Evolutionary conservation across 2,113 vertebrate species (phyloP).

Genomic region (Onychostoma macrolepis): DNA sequence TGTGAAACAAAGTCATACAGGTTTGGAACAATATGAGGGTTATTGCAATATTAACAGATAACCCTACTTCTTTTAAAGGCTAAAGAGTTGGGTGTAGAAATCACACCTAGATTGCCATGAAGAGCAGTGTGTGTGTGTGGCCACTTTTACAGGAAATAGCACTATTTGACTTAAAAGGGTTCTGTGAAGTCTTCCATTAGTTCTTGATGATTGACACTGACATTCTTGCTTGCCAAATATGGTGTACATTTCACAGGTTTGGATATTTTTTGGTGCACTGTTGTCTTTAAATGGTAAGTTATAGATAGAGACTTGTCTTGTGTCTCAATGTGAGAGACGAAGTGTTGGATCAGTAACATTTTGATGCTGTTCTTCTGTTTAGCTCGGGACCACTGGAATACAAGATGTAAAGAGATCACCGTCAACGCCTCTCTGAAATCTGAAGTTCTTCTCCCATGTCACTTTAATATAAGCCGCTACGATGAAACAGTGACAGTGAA

Average conservation of each 20-base stretch:
- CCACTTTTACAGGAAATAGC: neutral
- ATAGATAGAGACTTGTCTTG: neutral
- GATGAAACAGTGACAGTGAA: neutral
- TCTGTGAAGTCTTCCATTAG: slow-evolving; percentile 3
- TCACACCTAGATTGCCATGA: neutral
- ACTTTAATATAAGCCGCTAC: rapidly evolving
- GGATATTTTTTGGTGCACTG: slow-evolving; percentile 13
- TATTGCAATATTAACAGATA: neutral
- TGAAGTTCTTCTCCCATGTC: slow-evolving; percentile 63
- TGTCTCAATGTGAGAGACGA: neutral
- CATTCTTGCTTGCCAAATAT: slow-evolving; percentile 12
- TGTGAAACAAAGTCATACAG: neutral
- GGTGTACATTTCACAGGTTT: slow-evolving; percentile 29
- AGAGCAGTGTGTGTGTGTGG: neutral
- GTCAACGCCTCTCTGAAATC: slow-evolving; percentile 53
- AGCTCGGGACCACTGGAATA: slow-evolving; percentile 15
- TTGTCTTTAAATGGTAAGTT: slow-evolving; percentile 56
- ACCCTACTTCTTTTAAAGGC: neutral
- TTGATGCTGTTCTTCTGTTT: neutral
- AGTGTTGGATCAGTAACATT: neutral
- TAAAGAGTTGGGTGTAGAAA: neutral
- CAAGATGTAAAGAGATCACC: neutral
- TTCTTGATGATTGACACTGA: neutral
- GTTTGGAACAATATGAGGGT: neutral
- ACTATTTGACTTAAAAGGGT: neutral